Evolutionary conservation across 2,113 vertebrate genomes (phyloP), one percentile per base, ranked within the genome.

Genomic region (Tachysurus fulvidraco): DNA sequence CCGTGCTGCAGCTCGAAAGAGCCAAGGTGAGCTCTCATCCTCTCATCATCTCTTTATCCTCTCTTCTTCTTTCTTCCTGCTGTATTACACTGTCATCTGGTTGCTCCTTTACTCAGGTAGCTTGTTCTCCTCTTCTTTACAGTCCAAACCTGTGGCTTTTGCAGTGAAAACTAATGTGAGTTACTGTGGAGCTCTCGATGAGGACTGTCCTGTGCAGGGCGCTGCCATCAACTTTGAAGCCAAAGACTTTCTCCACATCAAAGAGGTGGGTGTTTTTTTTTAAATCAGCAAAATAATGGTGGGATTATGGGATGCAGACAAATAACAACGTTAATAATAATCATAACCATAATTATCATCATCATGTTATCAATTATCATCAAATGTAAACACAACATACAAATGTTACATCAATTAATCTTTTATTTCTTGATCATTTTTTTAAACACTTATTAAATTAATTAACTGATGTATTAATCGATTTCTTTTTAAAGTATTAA

Each of bases 221-320:
- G 93, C 97, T 84, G 97, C 97, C 88, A 97, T 99, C 92, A 97
- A 97, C 94, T 99, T 99, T 81, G 98, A 99, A 94, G 96, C 97
- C 94, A 98, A 97, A 94, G 98, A 99, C 90, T 99, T 99, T 92
- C 95, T 99, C 91, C 98, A 99, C 92, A 99, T 99, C 94, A 99
- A 99, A 93, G 98, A 99, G 96, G 98, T 98, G 90, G 90, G 94
- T 13, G 11, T 83, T 71, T 5, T 41, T 11, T 16, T 46, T 50
- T 19, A 23, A 71, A 13, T 21, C 41, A 46, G 46, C 23, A 52
- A 52, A 50, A 50, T 21, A 74, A 76, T 52, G n/a, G 71, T 36
- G 23, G 12, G 21, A 73, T 73, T 9, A 50, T 76, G 23, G 4
- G 5, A 76, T 52, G 44, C 73, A 76, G 12, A n/a, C 10, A 46